phyloP scores from a whole-genome alignment of 2,113 vertebrate genomes.

The Aspiorhynchus laticeps region DNA sequence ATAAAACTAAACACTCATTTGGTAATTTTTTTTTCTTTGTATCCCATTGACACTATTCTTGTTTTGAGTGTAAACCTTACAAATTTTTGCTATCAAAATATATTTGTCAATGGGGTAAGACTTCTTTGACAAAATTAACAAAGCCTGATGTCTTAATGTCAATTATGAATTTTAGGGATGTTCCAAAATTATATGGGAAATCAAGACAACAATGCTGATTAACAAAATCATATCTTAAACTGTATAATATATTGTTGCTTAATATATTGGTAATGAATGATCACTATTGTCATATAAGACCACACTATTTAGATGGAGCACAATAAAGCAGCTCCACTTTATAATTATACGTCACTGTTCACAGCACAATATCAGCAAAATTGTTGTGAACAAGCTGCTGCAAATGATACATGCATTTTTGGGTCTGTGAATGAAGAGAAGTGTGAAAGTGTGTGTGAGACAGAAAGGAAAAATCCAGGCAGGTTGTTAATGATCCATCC shows the following conservation, averaged over 20 bases:
- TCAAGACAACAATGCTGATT: neutral
- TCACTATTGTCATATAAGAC: neutral
- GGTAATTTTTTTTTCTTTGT: no score
- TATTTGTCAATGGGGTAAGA: no score
- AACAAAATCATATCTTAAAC: neutral
- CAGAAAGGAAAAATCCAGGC: neutral
- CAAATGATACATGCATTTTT: neutral
- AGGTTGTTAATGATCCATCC: constrained; percentile 34
- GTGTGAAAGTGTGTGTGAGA: neutral
- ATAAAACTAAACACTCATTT: no score
- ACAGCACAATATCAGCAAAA: neutral
- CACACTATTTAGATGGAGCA: neutral
- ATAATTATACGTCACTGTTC: neutral
- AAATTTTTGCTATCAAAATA: no score
- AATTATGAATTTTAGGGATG: neutral
- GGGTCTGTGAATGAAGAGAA: neutral
- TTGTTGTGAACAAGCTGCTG: neutral
- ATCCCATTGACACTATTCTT: no score
- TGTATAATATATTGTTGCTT: neutral
- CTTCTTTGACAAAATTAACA: no score
- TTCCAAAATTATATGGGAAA: neutral
- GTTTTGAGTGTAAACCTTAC: no score
- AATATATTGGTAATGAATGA: neutral
- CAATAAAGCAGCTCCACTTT: neutral
- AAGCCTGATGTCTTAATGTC: no score